Evolutionary conservation across 2,797 vertebrate species (phyloP), one percentile per base, ranked within the genome.

Genomic region (Phrynocephalus vlangalii): DNA sequence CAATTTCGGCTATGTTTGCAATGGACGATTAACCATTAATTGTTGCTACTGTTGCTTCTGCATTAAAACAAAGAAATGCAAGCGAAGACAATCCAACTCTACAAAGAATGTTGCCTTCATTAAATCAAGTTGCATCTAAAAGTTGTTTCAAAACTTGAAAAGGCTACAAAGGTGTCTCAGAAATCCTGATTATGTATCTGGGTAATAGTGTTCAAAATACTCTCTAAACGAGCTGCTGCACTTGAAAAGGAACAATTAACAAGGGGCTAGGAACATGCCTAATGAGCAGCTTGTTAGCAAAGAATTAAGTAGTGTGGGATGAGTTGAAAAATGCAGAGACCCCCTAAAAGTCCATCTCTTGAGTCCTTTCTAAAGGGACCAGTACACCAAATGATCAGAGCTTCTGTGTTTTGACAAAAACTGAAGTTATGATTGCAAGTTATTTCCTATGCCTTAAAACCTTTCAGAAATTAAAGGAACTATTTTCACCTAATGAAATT

Each of bases 201-300:
- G 81, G 44, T 85, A 85, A 52, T 85, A 50, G 73, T 86, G 33
- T 85, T 63, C 78, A 71, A 85, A 79, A 79, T 0, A 72, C 33
- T 33, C 81, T 72, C 67, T 28, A 70, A 81, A 86, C 1, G 11
- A 44, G 81, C 60, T 85, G n/a, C 85, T 75, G 79, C 9, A 30
- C 30, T 84, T 90, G 33, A 48, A 79, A 86, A 79, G 48, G 82
- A 83, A 60, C 79, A 60, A 93, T 89, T 91, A 91, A 79, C 52
- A 85, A 79, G 77, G 38, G 84, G 63, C 79, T 77, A 60, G 0
- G 6, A 75, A 71, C 18, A 33, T 26, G 24, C 33, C 80, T 79
- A 88, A 71, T 67, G 1, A 60, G 7, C 0, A 60, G 76, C 90
- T 38, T 82, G 13, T 83, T 68, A 24, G 0, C 50, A 1, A 76